phyloP scores from a whole-genome alignment of 1,140 invertebrate species.

The Conus betulinus region DNA sequence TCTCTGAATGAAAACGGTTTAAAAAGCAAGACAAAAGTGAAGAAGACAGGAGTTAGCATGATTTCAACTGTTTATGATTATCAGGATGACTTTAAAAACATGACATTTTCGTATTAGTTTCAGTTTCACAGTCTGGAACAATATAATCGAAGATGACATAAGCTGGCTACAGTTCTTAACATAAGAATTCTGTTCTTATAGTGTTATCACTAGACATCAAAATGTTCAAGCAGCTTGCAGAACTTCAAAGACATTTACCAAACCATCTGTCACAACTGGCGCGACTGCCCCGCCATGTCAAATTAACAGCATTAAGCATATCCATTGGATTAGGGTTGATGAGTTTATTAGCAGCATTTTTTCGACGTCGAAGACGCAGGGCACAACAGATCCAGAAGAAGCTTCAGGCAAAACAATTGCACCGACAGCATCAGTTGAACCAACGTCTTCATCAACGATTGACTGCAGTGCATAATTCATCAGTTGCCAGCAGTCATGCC shows the following conservation, averaged over 20 bases:
- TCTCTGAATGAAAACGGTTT: no score
- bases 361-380: slow-evolving; percentile 42
- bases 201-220: not conserved
- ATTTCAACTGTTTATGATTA: no score
- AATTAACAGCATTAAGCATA: slow-evolving; percentile 62
- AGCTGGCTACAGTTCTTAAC: not conserved
- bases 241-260: slow-evolving; percentile 39
- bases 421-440: slow-evolving; percentile 35
- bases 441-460: slow-evolving; percentile 26
- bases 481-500: not conserved
- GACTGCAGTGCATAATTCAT: not conserved
- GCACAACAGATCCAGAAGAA: slow-evolving; percentile 46
- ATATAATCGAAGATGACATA: no score
- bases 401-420: slow-evolving; percentile 45
- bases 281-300: slow-evolving; percentile 52
- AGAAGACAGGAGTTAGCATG: no score
- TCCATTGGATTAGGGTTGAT: slow-evolving; percentile 67
- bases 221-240: slow-evolving; percentile 47
- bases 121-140: not conserved
- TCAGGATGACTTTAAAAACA: no score
- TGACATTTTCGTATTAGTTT: not conserved
- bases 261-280: slow-evolving; percentile 29
- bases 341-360: slow-evolving; percentile 63
- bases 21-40: no score
- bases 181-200: not conserved